A percentile compares a stretch with the other conserved stretches of the same genome.
Evolutionary conservation across 2,888 invertebrate genomes (phyloP).

Genomic region (Cerastis leucographa): DNA sequence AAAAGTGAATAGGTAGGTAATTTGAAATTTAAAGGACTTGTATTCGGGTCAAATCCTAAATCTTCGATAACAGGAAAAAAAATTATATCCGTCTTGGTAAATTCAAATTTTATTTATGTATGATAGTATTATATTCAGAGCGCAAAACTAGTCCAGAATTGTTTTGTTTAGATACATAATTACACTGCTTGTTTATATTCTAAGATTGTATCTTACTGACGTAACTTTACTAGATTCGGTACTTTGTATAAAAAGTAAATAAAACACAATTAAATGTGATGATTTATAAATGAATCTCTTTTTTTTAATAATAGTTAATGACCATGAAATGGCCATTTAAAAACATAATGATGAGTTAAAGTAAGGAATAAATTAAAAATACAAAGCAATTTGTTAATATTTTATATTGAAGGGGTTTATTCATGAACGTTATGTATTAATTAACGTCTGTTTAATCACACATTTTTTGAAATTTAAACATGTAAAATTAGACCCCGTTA

Average conservation of each 20-base stretch:
- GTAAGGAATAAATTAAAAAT: neutral
- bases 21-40: slow-evolving; percentile 43
- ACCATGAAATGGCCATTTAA: neutral
- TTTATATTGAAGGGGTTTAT: neutral
- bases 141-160: slow-evolving; percentile 3
- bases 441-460: neutral
- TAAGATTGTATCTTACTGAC: neutral
- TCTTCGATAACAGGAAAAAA: slow-evolving; percentile 23
- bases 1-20: slow-evolving; percentile 16
- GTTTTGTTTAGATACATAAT: slow-evolving; percentile 17
- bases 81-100: slow-evolving; percentile 1
- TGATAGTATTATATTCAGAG: neutral
- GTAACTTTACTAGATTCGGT: neutral
- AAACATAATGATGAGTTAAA: neutral
- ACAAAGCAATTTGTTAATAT: no score
- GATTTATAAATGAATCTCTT: neutral
- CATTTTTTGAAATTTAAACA: neutral
- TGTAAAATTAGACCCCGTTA: neutral
- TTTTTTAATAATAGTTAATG: neutral
- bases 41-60: slow-evolving; percentile 37
- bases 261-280: neutral
- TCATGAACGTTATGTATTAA: neutral
- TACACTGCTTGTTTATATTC: neutral
- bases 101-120: neutral
- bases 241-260: neutral